These are phyloP conservation scores for Osmoderma eremita DNA, from an alignment of 2,888 invertebrate genomes.

Conservation along the genomic window DNA sequence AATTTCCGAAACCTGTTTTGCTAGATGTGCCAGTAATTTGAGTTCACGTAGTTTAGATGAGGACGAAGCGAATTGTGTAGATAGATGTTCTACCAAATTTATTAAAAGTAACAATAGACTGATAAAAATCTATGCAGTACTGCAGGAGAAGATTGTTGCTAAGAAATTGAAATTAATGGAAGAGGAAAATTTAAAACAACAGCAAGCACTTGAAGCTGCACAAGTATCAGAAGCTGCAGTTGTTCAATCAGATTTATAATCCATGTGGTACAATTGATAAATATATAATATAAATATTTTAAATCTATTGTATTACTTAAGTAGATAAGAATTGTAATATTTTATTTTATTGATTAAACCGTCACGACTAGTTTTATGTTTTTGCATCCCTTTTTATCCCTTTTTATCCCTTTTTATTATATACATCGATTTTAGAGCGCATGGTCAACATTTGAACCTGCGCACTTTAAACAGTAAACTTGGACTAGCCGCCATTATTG, in stretches of 20 bases:
- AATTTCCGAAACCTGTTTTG: conserved; percentile 41
- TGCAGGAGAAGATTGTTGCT: conserved; percentile 39
- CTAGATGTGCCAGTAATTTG: conserved; percentile 31
- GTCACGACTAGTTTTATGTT: too few relatives aligned
- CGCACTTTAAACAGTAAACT: too few relatives aligned
- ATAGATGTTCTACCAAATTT: conserved; percentile 38
- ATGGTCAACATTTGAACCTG: too few relatives aligned
- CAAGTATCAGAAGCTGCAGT: conserved; percentile 1
- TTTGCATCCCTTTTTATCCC: too few relatives aligned
- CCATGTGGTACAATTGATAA: too few relatives aligned
- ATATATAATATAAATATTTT: too few relatives aligned
- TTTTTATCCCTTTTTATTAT: too few relatives aligned
- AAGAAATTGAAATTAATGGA: conserved; percentile 34
- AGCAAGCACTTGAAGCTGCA: conserved; percentile 6
- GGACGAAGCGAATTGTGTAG: conserved; percentile 37
- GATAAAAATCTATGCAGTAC: conserved; percentile 38
- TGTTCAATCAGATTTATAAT: not conserved
- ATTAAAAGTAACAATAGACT: conserved; percentile 40
- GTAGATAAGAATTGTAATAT: too few relatives aligned
- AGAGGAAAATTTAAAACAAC: conserved; percentile 29
- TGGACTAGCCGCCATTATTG: conserved; percentile 12
- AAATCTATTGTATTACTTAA: too few relatives aligned
- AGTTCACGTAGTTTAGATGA: conserved; percentile 32
- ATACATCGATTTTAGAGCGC: too few relatives aligned
- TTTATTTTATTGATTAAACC: too few relatives aligned